Percentiles rank a stretch among this genome's conserved stretches.
phyloP scores from a whole-genome alignment of 2,888 invertebrate species.

The Lycophotia porphyrea region DNA sequence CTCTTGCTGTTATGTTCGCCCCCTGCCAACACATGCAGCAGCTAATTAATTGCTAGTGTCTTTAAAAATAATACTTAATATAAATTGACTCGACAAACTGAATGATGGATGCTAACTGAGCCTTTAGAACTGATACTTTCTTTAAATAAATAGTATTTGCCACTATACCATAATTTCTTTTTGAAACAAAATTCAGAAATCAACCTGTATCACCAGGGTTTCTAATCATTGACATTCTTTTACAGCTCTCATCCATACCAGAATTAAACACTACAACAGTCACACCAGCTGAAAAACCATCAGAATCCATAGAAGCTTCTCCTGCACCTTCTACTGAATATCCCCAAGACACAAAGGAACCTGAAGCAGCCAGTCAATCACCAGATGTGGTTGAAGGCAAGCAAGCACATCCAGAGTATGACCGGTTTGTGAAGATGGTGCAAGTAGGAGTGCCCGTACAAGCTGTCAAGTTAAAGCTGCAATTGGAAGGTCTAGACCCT shows the following conservation, averaged over 20 bases:
- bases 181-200: not conserved
- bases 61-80: not conserved
- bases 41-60: not conserved
- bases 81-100: too few species aligned
- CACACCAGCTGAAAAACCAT: slow-evolving; percentile 15
- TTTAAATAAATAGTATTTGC: not conserved
- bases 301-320: slow-evolving; percentile 37
- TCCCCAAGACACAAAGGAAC: slow-evolving; percentile 33
- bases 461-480: slow-evolving; percentile 96
- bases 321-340: slow-evolving; percentile 1
- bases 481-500: slow-evolving; percentile 95
- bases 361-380: slow-evolving; percentile 37
- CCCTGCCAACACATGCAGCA: not conserved
- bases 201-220: not conserved
- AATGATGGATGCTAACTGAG: not conserved
- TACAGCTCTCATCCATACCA: slow-evolving; percentile 89
- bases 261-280: slow-evolving; percentile 77
- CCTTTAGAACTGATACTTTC: not conserved
- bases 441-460: slow-evolving; percentile 96
- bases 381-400: slow-evolving; percentile 46
- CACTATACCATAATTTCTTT: not conserved
- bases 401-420: slow-evolving; percentile 91
- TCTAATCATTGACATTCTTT: slow-evolving; percentile 41
- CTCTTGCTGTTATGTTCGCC: not conserved
- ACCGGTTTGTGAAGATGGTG: slow-evolving; percentile 96